A percentile compares a stretch with the other conserved stretches of the same genome.
Evolutionary conservation across 2,888 invertebrate genomes (phyloP).

Genomic region (Scaptodrosophila latifasciaeformis): DNA sequence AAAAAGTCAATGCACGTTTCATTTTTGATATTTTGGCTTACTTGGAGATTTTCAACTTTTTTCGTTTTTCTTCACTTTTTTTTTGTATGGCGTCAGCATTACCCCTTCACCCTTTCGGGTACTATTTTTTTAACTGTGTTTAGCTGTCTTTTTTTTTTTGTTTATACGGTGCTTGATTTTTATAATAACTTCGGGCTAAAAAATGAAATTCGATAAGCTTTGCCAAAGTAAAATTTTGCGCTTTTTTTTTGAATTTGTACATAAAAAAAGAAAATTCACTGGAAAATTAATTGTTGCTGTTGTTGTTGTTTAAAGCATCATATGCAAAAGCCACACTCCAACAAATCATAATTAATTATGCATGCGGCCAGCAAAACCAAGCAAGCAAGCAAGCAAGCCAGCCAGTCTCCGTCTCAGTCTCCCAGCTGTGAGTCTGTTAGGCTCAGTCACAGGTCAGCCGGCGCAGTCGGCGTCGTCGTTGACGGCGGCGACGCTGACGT

Average conservation of each 20-base stretch:
- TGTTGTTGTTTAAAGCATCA: slow-evolving; percentile 23
- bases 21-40: too few relatives aligned
- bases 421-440: neutral
- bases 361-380: slow-evolving; percentile 22
- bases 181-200: slow-evolving; percentile 30
- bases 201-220: slow-evolving; percentile 52
- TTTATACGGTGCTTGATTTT: too few relatives aligned
- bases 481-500: too few relatives aligned
- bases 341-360: slow-evolving; percentile 50
- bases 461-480: too few relatives aligned
- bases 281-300: slow-evolving; percentile 41
- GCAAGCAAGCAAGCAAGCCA: neutral
- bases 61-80: too few relatives aligned
- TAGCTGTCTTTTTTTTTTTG: neutral
- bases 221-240: slow-evolving; percentile 2
- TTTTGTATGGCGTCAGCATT: slow-evolving; percentile 50
- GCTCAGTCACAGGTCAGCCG: too few relatives aligned
- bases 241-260: slow-evolving; percentile 10
- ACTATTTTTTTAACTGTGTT: neutral
- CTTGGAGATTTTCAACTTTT: too few relatives aligned
- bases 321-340: slow-evolving; percentile 23
- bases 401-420: neutral
- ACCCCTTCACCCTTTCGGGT: neutral
- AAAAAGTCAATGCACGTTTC: slow-evolving; percentile 36
- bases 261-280: slow-evolving; percentile 32